Evolutionary conservation across 2,797 vertebrate species (phyloP).

Genomic region (Hozukius guyotensis): DNA sequence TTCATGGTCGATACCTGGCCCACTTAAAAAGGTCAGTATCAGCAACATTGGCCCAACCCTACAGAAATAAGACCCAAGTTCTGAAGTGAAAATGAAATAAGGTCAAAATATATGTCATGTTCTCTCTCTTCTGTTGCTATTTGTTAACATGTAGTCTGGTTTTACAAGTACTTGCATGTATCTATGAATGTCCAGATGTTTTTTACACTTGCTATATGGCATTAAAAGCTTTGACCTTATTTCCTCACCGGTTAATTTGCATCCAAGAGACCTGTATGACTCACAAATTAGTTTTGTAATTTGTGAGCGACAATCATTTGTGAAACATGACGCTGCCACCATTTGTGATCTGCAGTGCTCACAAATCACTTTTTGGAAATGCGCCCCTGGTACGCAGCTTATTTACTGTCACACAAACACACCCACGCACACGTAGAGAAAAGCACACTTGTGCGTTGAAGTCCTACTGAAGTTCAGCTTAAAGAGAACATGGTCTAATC

Average conservation of each 20-base stretch:
- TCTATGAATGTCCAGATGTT: not conserved
- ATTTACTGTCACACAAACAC: not conserved
- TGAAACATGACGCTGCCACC: not conserved
- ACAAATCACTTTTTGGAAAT: slow-evolving; percentile 3
- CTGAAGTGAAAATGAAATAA: not conserved
- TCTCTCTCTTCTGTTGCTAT: not conserved
- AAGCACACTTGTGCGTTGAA: not conserved
- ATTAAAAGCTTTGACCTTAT: not conserved
- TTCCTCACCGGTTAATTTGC: not conserved
- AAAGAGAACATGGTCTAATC: slow-evolving; percentile 29
- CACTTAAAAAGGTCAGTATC: not conserved
- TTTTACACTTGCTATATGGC: not conserved
- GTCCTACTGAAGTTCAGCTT: slow-evolving; percentile 25
- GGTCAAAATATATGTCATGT: not conserved
- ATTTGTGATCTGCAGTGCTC: not conserved
- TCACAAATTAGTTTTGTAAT: not conserved
- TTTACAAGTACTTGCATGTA: not conserved
- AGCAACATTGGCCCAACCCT: not conserved
- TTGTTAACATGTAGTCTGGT: not conserved
- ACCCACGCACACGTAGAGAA: not conserved
- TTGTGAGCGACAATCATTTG: not conserved
- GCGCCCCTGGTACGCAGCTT: not conserved
- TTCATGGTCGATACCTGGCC: not conserved
- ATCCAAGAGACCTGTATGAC: not conserved
- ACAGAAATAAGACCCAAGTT: too few species aligned